These are phyloP conservation scores for Phyllopteryx taeniolatus DNA, from an alignment of 2,113 vertebrate genomes.

Conservation along the genomic window DNA sequence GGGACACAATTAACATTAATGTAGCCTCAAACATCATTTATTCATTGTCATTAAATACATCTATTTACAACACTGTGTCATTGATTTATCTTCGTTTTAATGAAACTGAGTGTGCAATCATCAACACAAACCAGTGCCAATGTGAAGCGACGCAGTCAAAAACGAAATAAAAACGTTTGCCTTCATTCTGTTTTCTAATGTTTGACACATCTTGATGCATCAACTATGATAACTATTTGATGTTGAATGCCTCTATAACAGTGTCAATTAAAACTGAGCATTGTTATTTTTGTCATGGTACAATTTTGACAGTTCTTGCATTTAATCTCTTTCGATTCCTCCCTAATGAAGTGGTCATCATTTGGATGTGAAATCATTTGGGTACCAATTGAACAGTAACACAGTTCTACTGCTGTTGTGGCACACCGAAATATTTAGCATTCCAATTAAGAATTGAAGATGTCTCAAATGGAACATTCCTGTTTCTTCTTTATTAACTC, in stretches of 20 bases:
- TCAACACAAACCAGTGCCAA: not conserved
- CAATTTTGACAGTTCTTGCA: not conserved
- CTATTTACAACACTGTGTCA: not conserved
- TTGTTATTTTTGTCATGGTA: not conserved
- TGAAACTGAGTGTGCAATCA: not conserved
- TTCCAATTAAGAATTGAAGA: not conserved
- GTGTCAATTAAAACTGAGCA: not conserved
- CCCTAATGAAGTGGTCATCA: not conserved
- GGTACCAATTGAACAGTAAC: no score
- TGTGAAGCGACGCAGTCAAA: not conserved
- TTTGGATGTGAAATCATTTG: not conserved
- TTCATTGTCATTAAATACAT: not conserved
- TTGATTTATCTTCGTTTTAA: not conserved
- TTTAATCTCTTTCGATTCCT: not conserved
- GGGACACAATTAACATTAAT: no score
- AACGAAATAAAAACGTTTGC: not conserved
- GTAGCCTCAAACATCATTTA: not conserved
- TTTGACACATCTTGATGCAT: not conserved
- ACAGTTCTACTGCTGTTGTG: not conserved
- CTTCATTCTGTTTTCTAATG: not conserved
- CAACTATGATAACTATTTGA: not conserved
- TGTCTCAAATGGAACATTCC: not conserved
- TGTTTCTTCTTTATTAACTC: not conserved
- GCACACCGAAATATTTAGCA: not conserved
- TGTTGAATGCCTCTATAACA: not conserved